A percentile compares a stretch with the other conserved stretches of the same genome.
Conservation (phyloP, 2,797 vertebrate species). For the Botia almorhae region DNA sequence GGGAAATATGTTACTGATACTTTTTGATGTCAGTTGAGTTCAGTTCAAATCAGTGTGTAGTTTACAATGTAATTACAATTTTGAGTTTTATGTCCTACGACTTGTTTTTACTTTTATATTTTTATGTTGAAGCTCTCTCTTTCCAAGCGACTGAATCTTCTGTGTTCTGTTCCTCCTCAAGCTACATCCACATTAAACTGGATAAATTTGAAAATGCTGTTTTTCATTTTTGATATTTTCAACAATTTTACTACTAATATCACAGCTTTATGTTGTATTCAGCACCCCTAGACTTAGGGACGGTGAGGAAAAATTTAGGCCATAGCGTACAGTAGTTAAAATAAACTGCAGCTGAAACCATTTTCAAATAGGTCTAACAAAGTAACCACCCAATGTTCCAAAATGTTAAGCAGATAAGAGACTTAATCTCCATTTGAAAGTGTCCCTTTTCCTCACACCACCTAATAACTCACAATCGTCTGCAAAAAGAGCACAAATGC, state of each 20-base stretch:
- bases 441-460: constrained; percentile 2
- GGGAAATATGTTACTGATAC: neutral
- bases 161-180: too few relatives aligned
- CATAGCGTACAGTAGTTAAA: neutral
- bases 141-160: too few relatives aligned
- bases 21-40: neutral
- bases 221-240: too few relatives aligned
- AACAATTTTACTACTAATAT: too few relatives aligned
- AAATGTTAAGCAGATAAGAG: constrained; percentile 17
- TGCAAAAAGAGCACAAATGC: constrained; percentile 29
- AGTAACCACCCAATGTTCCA: neutral
- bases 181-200: too few relatives aligned
- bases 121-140: too few relatives aligned
- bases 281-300: too few relatives aligned
- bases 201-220: too few relatives aligned
- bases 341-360: neutral
- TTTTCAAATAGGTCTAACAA: constrained; percentile 3
- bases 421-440: constrained; percentile 40
- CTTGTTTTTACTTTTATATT: too few relatives aligned
- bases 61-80: constrained; percentile 10
- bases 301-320: neutral
- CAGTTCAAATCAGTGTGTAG: neutral
- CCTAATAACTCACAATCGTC: constrained; percentile 26
- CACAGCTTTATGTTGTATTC: too few relatives aligned
- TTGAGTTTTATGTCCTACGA: too few relatives aligned